Base-by-base conservation (phyloP, 2,797 vertebrate species). In the Clarias pachynema region DNA sequence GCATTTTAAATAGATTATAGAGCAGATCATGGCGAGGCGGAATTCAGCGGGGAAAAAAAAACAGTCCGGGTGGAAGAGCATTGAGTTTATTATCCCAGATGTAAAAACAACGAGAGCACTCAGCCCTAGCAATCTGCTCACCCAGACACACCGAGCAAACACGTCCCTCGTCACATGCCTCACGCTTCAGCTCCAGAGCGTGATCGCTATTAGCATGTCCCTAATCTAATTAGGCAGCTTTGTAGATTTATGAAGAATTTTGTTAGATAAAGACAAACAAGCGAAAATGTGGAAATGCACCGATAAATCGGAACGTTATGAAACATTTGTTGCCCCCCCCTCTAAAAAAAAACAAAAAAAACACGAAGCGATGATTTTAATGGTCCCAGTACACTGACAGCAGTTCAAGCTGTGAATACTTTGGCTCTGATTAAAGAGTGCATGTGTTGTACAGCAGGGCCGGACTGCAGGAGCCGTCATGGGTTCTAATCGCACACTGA, bases 1-100 rank as follows among this genome's bases (percentile, higher is more conserved):
- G 91, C 89, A 89, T 93, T 91, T 90, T 91, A 93, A 95, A 91
- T 87, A 92, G 93, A 93, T 95, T 94, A 94, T 86, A 87, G 89
- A 91, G 90, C 79, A 84, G 91, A 92, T 93, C 90, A 89, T 56
- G 59, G 80, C 86, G 86, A 40, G 49, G 40, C 72, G 62, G 85
- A 59, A 86, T 89, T 91, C 87, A 92, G 90, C 2, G 6, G 59
- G 6, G 9, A 18, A 5, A 44, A 44, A 60, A 77, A 79, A 62
- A 24, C 10, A 90, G 88, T 92, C 94, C 88, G 68, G 87, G 74
- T 22, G 85, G 87, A 88, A 88, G 87, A 89, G 79, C 89, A 86
- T 84, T 89, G 90, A 89, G 90, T 94, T 93, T 88, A 93, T 93
- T 94, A 94, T 90, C 74, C 77, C 74, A 31, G 66, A 78, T 69